Percentiles rank a stretch among this genome's conserved stretches.
phyloP scores from a whole-genome alignment of 1,140 invertebrate species.

The Diuraphis noxia region DNA sequence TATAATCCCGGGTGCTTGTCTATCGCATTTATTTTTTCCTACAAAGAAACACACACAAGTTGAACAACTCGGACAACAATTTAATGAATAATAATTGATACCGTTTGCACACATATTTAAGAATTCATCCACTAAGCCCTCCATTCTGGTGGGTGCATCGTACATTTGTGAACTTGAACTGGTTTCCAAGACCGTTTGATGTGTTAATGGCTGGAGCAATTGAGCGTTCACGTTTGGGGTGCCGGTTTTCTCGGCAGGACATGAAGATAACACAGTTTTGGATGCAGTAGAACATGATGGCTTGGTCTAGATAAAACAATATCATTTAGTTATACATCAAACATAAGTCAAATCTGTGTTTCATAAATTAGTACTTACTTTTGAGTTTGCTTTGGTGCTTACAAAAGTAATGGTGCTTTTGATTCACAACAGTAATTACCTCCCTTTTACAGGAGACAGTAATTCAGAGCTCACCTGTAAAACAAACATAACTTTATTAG shows the following conservation, averaged over 20 bases:
- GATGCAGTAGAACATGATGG: constrained; percentile 51
- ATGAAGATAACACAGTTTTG: constrained; percentile 52
- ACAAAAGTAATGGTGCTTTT: constrained; percentile 51
- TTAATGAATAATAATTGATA: not conserved
- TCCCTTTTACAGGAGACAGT: constrained; percentile 52
- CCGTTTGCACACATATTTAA: constrained; percentile 48
- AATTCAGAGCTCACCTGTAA: constrained; percentile 19
- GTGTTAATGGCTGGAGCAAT: constrained; percentile 22
- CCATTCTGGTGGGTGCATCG: constrained; percentile 55
- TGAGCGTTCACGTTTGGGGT: constrained; percentile 48
- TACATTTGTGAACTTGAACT: constrained; percentile 45
- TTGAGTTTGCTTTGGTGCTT: constrained; percentile 43
- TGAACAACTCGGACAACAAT: not conserved
- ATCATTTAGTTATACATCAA: not conserved
- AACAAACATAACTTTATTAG: not conserved
- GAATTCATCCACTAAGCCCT: constrained; percentile 55
- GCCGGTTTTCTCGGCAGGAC: constrained; percentile 54
- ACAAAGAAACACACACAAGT: not conserved
- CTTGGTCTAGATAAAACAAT: constrained; percentile 23
- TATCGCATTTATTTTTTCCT: constrained; percentile 43
- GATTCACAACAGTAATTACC: constrained; percentile 50
- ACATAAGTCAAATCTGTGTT: not conserved
- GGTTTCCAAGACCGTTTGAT: constrained; percentile 40
- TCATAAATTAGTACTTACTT: not conserved
- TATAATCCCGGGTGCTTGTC: constrained; percentile 48